Evolutionary conservation across 1,140 invertebrate genomes (phyloP).

Genomic region (Drosophila suzukii): DNA sequence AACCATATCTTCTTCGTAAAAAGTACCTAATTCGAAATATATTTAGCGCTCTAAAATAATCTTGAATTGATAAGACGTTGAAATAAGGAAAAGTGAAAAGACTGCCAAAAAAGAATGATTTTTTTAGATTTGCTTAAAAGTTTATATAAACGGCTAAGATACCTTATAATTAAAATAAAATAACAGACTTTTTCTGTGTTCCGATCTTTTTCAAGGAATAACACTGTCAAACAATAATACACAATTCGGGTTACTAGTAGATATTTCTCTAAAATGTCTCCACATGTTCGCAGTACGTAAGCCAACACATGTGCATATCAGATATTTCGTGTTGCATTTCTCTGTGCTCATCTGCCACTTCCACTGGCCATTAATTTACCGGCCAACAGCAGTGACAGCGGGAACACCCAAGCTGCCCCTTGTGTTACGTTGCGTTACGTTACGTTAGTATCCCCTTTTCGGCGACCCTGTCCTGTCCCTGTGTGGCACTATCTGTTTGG

Average conservation of each 20-base stretch:
- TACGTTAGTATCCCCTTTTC: constrained; percentile 30
- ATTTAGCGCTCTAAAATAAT: too few species aligned
- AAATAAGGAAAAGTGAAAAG: too few species aligned
- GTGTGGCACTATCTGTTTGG: constrained; percentile 37
- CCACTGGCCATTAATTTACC: constrained; percentile 77
- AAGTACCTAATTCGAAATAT: too few species aligned
- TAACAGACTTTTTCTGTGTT: too few species aligned
- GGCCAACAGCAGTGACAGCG: constrained; percentile 60
- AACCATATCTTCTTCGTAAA: too few species aligned
- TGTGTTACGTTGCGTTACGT: constrained; percentile 51
- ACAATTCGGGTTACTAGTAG: neutral
- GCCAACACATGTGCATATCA: constrained; percentile 42
- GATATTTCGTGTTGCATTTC: constrained; percentile 51
- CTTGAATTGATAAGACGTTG: too few species aligned
- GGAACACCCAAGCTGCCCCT: constrained; percentile 44
- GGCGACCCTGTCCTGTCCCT: constrained; percentile 10
- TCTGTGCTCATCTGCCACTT: constrained; percentile 66
- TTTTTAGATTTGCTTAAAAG: too few species aligned
- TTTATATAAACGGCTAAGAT: too few species aligned
- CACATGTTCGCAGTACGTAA: constrained; percentile 8
- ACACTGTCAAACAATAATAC: neutral
- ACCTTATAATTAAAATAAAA: too few species aligned
- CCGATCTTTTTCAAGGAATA: too few species aligned
- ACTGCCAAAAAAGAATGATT: too few species aligned
- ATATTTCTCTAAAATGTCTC: constrained; percentile 8